A percentile compares a stretch with the other conserved stretches of the same genome.
phyloP scores from a whole-genome alignment of 2,888 invertebrate genomes.

The Chloroclysta siterata region DNA sequence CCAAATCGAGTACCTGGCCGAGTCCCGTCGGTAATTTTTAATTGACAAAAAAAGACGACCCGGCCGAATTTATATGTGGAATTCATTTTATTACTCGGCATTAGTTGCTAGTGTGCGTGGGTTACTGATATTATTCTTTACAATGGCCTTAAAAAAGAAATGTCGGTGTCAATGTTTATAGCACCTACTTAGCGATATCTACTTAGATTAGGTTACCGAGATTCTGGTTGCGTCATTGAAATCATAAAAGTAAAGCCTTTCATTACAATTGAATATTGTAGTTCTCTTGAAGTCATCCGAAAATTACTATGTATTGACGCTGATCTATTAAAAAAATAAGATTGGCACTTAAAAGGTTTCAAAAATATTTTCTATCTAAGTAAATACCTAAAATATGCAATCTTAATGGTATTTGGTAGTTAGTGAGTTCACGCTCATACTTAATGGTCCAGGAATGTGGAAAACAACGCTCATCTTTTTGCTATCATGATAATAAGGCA shows the following conservation, averaged over 20 bases:
- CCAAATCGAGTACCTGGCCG: conserved; percentile 73
- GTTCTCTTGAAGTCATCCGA: not conserved
- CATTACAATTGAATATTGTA: conserved; percentile 4
- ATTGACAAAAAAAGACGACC: conserved; percentile 81
- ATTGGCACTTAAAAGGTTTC: no score
- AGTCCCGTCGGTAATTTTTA: conserved; percentile 72
- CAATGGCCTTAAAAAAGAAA: conserved; percentile 52
- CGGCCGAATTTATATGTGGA: conserved; percentile 75
- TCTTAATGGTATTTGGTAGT: no score
- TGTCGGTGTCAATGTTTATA: conserved; percentile 43
- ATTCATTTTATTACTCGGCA: conserved; percentile 79
- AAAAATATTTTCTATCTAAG: no score
- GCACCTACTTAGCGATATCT: conserved; percentile 43
- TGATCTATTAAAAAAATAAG: no score
- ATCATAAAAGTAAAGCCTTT: conserved; percentile 22
- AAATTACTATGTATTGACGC: no score
- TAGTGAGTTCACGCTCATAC: no score
- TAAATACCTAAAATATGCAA: no score
- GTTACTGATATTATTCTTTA: conserved; percentile 58
- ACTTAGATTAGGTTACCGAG: conserved; percentile 41
- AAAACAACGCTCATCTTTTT: no score
- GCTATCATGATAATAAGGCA: no score
- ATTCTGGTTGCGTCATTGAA: conserved; percentile 24
- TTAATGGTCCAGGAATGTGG: no score
- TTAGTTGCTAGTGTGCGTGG: conserved; percentile 66